Conservation (phyloP, 92 coral and sea anemone genomes). For the Metridium senile region DNA sequence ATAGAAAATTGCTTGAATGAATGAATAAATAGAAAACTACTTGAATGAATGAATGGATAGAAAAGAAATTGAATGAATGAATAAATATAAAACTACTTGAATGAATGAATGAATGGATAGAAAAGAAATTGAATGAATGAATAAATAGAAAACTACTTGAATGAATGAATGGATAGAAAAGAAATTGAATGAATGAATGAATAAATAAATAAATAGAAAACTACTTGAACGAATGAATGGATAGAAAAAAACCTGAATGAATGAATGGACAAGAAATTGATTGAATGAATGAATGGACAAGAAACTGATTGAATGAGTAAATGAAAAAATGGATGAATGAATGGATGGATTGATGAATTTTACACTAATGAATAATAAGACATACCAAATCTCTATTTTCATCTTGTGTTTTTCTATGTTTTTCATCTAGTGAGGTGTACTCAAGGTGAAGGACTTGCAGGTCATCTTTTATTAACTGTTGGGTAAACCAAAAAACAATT, state of each 20-base stretch:
- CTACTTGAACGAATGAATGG: neutral
- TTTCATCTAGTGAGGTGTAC: conserved; percentile 69
- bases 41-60: neutral
- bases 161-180: neutral
- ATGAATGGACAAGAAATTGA: no score
- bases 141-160: no score
- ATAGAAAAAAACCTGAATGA: neutral
- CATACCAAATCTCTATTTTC: conserved; percentile 94
- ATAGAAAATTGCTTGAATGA: neutral
- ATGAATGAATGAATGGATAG: no score
- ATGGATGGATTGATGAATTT: neutral
- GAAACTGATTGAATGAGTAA: neutral
- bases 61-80: no score
- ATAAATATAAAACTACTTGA: no score
- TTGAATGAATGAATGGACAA: neutral
- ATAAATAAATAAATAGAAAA: no score
- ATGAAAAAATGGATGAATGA: neutral
- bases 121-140: neutral
- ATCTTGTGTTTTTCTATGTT: conserved; percentile 70
- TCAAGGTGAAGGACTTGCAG: conserved; percentile 92
- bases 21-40: neutral
- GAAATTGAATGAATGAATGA: neutral
- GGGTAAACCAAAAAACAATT: neutral
- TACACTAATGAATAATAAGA: neutral
- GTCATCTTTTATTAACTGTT: conserved; percentile 88